Evolutionary conservation across 2,888 invertebrate species (phyloP), one percentile per base, ranked within the genome.

Genomic region (Philopedon plagiatum): DNA sequence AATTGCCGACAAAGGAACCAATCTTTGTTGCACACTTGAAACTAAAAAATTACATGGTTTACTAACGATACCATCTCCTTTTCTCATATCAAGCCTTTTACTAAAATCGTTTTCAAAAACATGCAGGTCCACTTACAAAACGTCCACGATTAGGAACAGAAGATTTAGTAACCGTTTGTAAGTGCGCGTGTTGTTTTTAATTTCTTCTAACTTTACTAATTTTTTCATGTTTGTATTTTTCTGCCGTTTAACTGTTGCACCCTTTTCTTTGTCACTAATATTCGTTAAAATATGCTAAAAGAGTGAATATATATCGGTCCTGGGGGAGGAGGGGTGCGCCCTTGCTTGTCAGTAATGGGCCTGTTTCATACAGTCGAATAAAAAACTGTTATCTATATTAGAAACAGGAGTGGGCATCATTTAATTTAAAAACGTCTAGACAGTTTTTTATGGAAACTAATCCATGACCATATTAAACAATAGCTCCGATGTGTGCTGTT

Each of bases 71-170:
- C 19, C 44, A 18, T 46, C 11, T 61, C 29, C 29, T 44, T 39
- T 29, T 29, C 19, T 60, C 37, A 56, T 57, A 9, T 49, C 21
- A 23, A 63, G 56, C 56, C 29, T 56, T 18, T 65, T 34, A 66
- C 58, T 66, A 66, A 58, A 49, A 70, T 70, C 63, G 34, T 70
- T 70, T 70, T 70, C 41, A 39, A 51, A 64, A 58, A 62, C 32
- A 72, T 63, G 41, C 68, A 73, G 73, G 73, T 73, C 73, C 68
- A 51, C 64, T 58, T 51, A 39, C 73, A 69, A 73, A 73, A 69
- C 73, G 73, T 15, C 73, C 73, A 37, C 64, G 73, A 39, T 64
- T 73, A 60, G 73, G 57, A 49, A 56, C 63, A 7, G 64, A 69
- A 51, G 69, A 65, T 19, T 58, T 64, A 32, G 67, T 72, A 54